Evolutionary conservation across 2,888 invertebrate species (phyloP).

Genomic region (Chymomyza amoena): DNA sequence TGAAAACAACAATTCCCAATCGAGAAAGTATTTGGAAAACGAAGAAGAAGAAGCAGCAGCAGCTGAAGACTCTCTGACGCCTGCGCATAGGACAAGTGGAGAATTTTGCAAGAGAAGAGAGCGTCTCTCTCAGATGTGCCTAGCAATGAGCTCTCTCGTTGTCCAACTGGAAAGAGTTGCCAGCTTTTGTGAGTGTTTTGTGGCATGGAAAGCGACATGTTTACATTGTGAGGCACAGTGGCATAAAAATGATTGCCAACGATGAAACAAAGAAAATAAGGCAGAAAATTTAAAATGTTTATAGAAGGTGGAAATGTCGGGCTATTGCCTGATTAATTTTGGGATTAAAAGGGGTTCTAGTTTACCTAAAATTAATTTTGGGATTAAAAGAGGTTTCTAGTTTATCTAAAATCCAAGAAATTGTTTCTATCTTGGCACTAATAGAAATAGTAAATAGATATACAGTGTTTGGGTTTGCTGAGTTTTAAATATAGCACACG

Average conservation of each 20-base stretch:
- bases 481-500: no score
- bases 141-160: constrained; percentile 5
- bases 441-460: no score
- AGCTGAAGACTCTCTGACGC: constrained; percentile 25
- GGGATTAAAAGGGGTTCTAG: no score
- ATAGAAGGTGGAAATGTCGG: no score
- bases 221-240: constrained; percentile 14
- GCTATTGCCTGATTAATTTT: no score
- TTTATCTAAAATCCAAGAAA: no score
- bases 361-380: no score
- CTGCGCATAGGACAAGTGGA: constrained; percentile 40
- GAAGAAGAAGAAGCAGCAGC: constrained; percentile 23
- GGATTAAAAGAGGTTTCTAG: no score
- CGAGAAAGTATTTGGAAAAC: constrained; percentile 5
- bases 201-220: constrained; percentile 14
- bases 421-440: no score
- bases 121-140: background rate
- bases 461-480: no score
- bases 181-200: background rate
- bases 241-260: background rate
- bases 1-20: background rate
- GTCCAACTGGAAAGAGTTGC: background rate
- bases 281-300: no score
- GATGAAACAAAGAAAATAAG: background rate
- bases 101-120: constrained; percentile 21